Conservation (phyloP, 1,140 invertebrate genomes). For the Plectrocnemia conspersa region DNA sequence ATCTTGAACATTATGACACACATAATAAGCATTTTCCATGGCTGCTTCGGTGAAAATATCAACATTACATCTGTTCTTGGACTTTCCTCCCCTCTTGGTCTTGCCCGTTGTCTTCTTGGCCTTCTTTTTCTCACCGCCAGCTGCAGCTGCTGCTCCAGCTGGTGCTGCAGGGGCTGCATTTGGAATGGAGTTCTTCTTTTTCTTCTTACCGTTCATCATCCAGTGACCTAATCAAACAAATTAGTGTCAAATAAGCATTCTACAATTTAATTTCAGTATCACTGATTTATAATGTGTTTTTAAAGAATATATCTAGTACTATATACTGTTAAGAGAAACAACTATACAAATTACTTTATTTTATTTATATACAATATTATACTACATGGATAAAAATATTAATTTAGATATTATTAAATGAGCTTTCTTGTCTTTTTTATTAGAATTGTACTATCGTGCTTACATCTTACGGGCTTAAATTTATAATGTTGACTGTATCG, state of each 20-base stretch:
- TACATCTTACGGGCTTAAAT: not conserved
- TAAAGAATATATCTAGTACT: not conserved
- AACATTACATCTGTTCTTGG: conserved; percentile 59
- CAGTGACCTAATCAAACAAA: not conserved
- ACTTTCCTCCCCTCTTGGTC: conserved; percentile 54
- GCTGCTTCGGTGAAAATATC: conserved; percentile 82
- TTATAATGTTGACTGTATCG: not conserved
- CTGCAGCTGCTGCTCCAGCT: conserved; percentile 39
- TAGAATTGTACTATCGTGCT: not conserved
- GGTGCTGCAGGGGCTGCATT: conserved; percentile 41
- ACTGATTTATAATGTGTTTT: not conserved
- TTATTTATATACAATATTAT: not conserved
- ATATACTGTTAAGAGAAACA: not conserved
- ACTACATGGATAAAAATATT: not conserved
- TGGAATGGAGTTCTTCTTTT: conserved; percentile 53
- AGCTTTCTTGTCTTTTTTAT: too few species aligned
- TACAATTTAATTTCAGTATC: not conserved
- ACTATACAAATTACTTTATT: not conserved
- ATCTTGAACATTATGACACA: conserved; percentile 84
- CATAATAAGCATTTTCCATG: conserved; percentile 84
- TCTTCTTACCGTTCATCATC: conserved; percentile 46
- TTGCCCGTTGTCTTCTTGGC: conserved; percentile 48
- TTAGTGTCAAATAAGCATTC: not conserved
- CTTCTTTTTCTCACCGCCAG: conserved; percentile 43
- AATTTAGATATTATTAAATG: too few species aligned